These are phyloP conservation scores for Hypocryptadius cinnamomeus DNA, from an alignment of 2,113 vertebrate genomes.

Conservation along the genomic window DNA sequence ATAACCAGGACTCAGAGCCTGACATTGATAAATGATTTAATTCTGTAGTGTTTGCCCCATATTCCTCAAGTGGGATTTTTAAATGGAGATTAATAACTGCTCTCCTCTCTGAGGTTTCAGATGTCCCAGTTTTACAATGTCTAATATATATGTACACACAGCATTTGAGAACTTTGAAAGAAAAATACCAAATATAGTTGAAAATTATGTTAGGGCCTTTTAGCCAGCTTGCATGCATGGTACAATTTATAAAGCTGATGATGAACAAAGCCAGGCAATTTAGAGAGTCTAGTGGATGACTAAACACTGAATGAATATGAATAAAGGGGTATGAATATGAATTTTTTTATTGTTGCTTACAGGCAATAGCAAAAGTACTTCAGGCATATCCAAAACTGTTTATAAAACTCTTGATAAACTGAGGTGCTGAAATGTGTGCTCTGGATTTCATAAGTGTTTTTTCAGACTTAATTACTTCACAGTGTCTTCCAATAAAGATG, in stretches of 20 bases:
- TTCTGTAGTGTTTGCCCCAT: not conserved
- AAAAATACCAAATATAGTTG: not conserved
- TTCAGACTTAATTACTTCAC: not conserved
- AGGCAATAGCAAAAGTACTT: not conserved
- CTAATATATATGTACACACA: not conserved
- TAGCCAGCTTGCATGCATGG: not conserved
- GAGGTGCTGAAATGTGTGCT: not conserved
- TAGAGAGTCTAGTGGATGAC: not conserved
- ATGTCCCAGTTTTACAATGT: not conserved
- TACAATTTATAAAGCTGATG: not conserved
- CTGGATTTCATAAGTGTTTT: not conserved
- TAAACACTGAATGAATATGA: not conserved
- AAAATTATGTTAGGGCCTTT: not conserved
- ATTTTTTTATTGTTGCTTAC: not conserved
- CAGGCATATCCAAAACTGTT: not conserved
- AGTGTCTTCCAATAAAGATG: not conserved
- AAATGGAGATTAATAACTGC: slow-evolving; percentile 7
- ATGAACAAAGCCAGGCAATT: not conserved
- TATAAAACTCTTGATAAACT: not conserved
- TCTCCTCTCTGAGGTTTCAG: not conserved
- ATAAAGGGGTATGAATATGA: not conserved
- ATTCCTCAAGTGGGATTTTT: slow-evolving; percentile 10
- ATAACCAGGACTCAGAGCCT: not conserved
- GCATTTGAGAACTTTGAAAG: not conserved
- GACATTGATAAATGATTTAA: slow-evolving; percentile 24